These are phyloP conservation scores for Calidris pugnax DNA, from an alignment of 2,113 vertebrate genomes.

Conservation along the genomic window DNA sequence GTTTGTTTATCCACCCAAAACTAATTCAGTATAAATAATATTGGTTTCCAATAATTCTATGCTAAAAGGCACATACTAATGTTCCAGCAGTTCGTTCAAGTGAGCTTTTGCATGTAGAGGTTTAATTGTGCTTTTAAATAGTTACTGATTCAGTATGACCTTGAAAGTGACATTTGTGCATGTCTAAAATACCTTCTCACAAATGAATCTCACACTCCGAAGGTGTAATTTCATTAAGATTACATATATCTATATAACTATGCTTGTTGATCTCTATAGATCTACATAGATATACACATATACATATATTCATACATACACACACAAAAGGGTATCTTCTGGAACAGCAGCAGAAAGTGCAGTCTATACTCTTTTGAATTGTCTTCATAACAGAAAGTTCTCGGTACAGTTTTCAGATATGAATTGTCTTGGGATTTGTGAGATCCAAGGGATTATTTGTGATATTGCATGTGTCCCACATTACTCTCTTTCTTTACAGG, in stretches of 20 bases:
- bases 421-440: background rate
- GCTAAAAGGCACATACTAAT: constrained; percentile 81
- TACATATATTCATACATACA: constrained; percentile 56
- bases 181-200: constrained; percentile 62
- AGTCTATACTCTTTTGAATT: constrained; percentile 49
- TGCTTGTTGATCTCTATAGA: constrained; percentile 39
- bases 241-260: constrained; percentile 61
- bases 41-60: constrained; percentile 59
- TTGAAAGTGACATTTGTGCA: constrained; percentile 76
- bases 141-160: constrained; percentile 67
- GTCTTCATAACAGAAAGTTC: constrained; percentile 4
- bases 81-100: constrained; percentile 74
- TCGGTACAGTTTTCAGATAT: background rate
- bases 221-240: constrained; percentile 41
- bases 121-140: constrained; percentile 80
- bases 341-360: constrained; percentile 52
- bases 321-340: constrained; percentile 44
- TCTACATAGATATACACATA: constrained; percentile 66
- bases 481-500: constrained; percentile 78
- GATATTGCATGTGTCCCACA: constrained; percentile 42
- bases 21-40: constrained; percentile 68
- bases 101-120: constrained; percentile 70
- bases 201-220: constrained; percentile 42
- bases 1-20: constrained; percentile 56
- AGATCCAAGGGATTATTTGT: constrained; percentile 56